Conservation (phyloP, 2,797 vertebrate species). For the Syndactyla subalaris region DNA sequence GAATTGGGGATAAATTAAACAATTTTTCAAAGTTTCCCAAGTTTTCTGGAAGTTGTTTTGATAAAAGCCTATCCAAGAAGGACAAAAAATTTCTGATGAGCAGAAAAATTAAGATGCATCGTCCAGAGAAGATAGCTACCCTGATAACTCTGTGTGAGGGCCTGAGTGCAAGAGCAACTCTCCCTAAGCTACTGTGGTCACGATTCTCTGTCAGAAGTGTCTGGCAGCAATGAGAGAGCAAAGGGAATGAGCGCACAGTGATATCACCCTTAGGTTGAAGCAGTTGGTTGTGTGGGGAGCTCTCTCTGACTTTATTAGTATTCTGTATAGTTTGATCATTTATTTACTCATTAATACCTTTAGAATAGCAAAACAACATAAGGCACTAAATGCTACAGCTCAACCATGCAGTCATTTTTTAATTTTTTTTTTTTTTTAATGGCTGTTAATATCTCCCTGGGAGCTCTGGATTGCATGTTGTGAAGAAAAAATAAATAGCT, state of each 20-base stretch:
- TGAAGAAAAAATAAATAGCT: not conserved
- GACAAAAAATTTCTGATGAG: not conserved
- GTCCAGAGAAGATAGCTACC: not conserved
- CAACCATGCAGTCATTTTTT: not conserved
- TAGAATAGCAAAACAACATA: not conserved
- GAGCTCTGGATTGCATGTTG: not conserved
- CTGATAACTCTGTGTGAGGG: not conserved
- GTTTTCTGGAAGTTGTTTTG: not conserved
- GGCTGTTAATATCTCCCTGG: not conserved
- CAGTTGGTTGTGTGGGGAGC: fast-evolving
- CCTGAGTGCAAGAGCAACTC: not conserved
- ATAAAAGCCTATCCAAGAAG: not conserved
- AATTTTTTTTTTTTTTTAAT: not conserved
- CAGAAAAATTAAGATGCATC: not conserved
- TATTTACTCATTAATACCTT: not conserved
- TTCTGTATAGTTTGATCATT: not conserved
- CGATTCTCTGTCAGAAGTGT: not conserved
- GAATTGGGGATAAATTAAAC: not conserved
- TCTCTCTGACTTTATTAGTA: not conserved
- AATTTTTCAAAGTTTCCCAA: not conserved
- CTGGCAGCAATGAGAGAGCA: not conserved
- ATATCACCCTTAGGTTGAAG: not conserved
- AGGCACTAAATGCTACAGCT: not conserved
- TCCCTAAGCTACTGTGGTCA: not conserved
- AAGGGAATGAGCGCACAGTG: not conserved